Base-by-base conservation (phyloP, 2,888 invertebrate species). In the Diaphora mendica region DNA sequence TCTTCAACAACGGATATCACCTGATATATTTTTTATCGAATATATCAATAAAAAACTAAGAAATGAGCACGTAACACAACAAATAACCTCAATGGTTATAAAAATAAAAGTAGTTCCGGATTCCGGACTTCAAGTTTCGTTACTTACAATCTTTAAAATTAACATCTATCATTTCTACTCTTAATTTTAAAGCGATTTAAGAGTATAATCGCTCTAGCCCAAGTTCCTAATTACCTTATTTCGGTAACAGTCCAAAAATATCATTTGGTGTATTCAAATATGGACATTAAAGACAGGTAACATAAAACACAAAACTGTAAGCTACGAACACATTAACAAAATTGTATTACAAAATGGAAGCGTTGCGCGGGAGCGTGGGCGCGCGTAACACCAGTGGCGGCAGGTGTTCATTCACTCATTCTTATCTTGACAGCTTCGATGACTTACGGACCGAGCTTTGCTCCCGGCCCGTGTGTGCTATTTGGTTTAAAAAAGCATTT, bases 391-490 rank as follows among this genome's bases (percentile, higher is more conserved):
- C 94, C 92, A 90, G 95, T 94, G 90, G 95, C 93, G 90, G 94
- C 95, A 95, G 94, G 94, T 95, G 95, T 93, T 92, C 94, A 93
- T 94, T 95, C 94, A 93, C 88, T 94, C 94, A 93, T 93, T 95
- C 94, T 95, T 95, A 95, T 95, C 95, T 94, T 93, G 95, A 94
- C 95, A 95, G 94, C 91, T 92, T 91, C 92, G 94, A 95, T 95
- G 95, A 95, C 93, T 94, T 95, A 95, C 94, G 94, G 88, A 86
- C 89, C 86, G 88, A 86, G 89, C 78, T 88, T 85, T 82, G 87
- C 87, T 86, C 88, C 90, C 90, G 89, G 88, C 84, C 90, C 91
- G 92, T 93, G 93, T 94, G 90, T 94, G 90, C 92, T 93, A 91
- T 94, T 94, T 91, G 91, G 89, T 91, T 89, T 78, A 80, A 89